Evolutionary conservation across 1,140 invertebrate species (phyloP).

Genomic region (Scaptomyza pallida): DNA sequence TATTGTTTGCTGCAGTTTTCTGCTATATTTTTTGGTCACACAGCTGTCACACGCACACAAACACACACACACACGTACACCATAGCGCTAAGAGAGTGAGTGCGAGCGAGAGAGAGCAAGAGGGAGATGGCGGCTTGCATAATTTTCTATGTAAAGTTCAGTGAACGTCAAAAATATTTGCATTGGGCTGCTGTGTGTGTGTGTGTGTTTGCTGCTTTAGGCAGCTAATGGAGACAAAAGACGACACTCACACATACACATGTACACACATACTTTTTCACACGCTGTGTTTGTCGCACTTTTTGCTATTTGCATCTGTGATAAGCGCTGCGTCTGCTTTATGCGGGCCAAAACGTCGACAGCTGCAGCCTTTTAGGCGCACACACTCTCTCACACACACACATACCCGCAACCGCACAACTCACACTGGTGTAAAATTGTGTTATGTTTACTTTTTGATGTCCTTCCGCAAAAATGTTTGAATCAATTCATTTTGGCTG

Average conservation of each 20-base stretch:
- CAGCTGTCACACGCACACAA: conserved; percentile 67
- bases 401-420: background rate
- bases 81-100: conserved; percentile 13
- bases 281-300: conserved; percentile 49
- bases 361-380: conserved; percentile 67
- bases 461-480: conserved; percentile 68
- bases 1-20: conserved; percentile 66
- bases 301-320: conserved; percentile 72
- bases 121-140: conserved; percentile 63
- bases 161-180: conserved; percentile 83
- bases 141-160: conserved; percentile 82
- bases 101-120: conserved; percentile 13
- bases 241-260: conserved; percentile 7
- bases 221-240: conserved; percentile 18
- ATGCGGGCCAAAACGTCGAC: conserved; percentile 73
- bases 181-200: conserved; percentile 54
- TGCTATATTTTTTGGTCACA: conserved; percentile 80
- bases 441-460: conserved; percentile 72
- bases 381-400: conserved; percentile 23
- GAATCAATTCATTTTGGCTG: conserved; percentile 68
- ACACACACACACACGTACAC: conserved; percentile 41
- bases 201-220: conserved; percentile 52
- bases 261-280: conserved; percentile 13
- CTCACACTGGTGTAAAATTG: conserved; percentile 20
- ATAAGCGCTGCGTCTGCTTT: conserved; percentile 73